Evolutionary conservation across 2,888 invertebrate species (phyloP), one percentile per base, ranked within the genome.

Genomic region (Poecilobothrus nobilitatus): DNA sequence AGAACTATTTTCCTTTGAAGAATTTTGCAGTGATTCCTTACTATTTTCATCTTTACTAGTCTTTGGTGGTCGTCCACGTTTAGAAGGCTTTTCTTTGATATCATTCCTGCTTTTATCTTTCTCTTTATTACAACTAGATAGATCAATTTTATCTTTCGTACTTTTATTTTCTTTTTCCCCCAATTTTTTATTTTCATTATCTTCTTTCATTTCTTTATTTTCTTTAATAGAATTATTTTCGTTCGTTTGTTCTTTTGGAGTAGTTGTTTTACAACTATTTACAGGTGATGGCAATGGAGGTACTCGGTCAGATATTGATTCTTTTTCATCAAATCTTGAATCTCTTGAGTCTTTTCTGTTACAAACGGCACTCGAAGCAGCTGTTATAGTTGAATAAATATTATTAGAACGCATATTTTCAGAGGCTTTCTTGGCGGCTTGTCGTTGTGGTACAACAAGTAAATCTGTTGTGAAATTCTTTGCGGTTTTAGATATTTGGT

Each of bases 341-440:
- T 72, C 70, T 5, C 67, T 63, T 12, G 65, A 61, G n/a, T 71
- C 72, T 62, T 71, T 71, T 65, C 68, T 71, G 33, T 68, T 70
- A 10, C 64, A 64, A 12, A 66, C 63, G 15, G 67, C 68, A 33
- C 44, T 67, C 34, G 68, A 21, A 12, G 69, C 65, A 22, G 76
- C 63, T 22, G 76, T 63, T 9, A 67, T 68, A 65, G 63, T 68
- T 15, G 73, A 67, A 67, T 77, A 76, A 34, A 81, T 83, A 73
- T 86, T 89, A 66, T 87, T 89, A 22, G 87, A 88, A 71, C 87
- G 89, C 87, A 94, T 89, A 77, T 91, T 94, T 80, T 94, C 94
- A 1, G 92, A 91, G 1, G 94, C 94, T 78, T 94, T 94, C 79
- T 94, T 94, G 34, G 94, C 94, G 37, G 94, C 94, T 81, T 94